A percentile compares a stretch with the other conserved stretches of the same genome.
Evolutionary conservation across 2,113 vertebrate species (phyloP).

Genomic region (Sylvilagus bachmani): DNA sequence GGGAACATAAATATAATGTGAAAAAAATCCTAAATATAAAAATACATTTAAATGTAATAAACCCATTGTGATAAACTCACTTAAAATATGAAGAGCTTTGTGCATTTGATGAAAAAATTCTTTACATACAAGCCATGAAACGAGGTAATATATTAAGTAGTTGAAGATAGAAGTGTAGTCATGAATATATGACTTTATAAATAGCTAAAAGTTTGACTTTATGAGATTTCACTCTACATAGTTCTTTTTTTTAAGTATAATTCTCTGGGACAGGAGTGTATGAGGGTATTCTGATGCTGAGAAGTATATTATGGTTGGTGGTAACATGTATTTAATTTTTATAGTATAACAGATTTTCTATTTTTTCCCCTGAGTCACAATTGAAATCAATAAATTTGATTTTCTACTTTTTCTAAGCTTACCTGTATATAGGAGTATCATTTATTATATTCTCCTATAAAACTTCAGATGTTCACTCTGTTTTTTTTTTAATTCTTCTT

Average conservation of each 20-base stretch:
- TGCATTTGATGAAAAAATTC: constrained; percentile 26
- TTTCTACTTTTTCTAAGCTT: not conserved
- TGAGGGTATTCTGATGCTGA: not conserved
- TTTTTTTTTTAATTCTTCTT: not conserved
- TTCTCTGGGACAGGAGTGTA: not conserved
- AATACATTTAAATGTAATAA: constrained; percentile 53
- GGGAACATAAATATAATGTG: constrained; percentile 17
- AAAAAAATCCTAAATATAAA: constrained; percentile 36
- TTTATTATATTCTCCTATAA: not conserved
- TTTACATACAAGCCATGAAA: constrained; percentile 2
- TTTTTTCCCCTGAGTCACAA: not conserved
- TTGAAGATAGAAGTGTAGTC: not conserved
- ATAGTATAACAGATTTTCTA: not conserved
- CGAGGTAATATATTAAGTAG: not conserved
- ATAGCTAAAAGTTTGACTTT: constrained; percentile 3
- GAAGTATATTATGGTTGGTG: not conserved
- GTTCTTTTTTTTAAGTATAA: not conserved
- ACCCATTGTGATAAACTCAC: not conserved
- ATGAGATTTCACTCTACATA: not conserved
- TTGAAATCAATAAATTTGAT: not conserved
- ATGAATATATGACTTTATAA: not conserved
- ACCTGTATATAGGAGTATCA: not conserved
- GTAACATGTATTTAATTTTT: not conserved
- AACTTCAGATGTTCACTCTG: not conserved
- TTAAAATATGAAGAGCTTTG: not conserved